Conservation (phyloP, 2,888 invertebrate genomes). For the Pandemis cinnamomeana region DNA sequence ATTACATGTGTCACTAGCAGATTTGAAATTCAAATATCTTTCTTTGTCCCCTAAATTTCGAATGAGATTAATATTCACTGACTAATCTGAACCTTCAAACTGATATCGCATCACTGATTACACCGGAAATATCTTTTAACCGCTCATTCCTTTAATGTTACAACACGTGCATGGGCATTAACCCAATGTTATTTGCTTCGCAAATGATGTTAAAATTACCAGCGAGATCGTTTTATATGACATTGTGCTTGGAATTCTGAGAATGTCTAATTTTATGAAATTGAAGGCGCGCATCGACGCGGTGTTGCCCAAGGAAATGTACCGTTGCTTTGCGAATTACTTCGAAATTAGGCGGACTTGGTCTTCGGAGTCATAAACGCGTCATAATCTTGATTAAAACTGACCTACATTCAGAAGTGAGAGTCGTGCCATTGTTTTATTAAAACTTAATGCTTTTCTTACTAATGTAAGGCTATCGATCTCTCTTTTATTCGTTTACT, state of each 20-base stretch:
- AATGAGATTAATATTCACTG: constrained; percentile 44
- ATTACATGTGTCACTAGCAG: constrained; percentile 67
- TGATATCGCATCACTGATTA: constrained; percentile 22
- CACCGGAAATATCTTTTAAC: constrained; percentile 29
- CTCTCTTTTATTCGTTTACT: constrained; percentile 15
- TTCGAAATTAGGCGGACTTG: constrained; percentile 30
- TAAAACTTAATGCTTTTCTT: constrained; percentile 2
- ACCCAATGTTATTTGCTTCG: constrained; percentile 12
- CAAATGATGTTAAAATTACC: constrained; percentile 44
- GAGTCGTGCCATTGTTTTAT: constrained; percentile 28
- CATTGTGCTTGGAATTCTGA: constrained; percentile 42
- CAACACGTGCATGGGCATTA: constrained; percentile 25
- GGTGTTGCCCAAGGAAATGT: constrained; percentile 28
- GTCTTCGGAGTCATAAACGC: constrained; percentile 24
- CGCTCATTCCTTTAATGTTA: constrained; percentile 34
- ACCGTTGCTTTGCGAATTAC: constrained; percentile 38
- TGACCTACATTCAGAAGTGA: constrained; percentile 36
- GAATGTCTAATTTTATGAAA: constrained; percentile 42
- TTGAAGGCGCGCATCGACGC: constrained; percentile 28
- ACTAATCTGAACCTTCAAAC: constrained; percentile 10
- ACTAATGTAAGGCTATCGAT: constrained; percentile 12
- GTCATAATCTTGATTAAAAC: constrained; percentile 37
- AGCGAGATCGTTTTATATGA: constrained; percentile 38
- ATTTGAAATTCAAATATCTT: constrained; percentile 75
- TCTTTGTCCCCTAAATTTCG: constrained; percentile 45